Evolutionary conservation across 2,113 vertebrate species (phyloP).

Genomic region (Strigops habroptila): DNA sequence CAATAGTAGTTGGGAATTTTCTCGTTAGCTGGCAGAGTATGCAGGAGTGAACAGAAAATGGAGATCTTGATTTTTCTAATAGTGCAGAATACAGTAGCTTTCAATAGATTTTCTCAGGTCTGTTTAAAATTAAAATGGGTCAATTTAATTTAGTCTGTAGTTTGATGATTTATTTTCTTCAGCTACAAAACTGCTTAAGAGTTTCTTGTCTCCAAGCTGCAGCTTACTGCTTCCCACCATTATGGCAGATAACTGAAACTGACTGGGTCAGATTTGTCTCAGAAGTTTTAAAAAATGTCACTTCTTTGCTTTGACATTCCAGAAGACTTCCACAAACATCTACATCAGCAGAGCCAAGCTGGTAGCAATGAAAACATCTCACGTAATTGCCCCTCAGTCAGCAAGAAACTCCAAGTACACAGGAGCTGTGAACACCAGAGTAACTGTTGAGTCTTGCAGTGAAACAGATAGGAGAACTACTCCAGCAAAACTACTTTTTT

Average conservation of each 20-base stretch:
- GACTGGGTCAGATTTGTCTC: background rate
- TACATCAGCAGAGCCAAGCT: background rate
- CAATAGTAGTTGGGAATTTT: background rate
- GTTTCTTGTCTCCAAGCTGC: background rate
- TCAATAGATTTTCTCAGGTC: background rate
- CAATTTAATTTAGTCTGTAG: background rate
- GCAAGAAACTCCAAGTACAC: background rate
- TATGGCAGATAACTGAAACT: background rate
- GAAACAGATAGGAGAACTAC: background rate
- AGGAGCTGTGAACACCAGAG: background rate
- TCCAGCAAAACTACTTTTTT: background rate
- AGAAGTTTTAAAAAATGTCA: background rate
- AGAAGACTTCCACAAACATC: background rate
- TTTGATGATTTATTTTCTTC: background rate
- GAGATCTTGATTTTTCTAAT: background rate
- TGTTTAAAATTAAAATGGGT: background rate
- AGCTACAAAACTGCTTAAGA: background rate
- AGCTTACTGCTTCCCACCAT: background rate
- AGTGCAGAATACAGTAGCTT: background rate
- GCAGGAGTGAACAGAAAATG: background rate
- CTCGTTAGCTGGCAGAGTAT: accelerated
- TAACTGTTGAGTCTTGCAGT: background rate
- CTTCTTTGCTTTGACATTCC: background rate
- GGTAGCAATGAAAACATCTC: background rate
- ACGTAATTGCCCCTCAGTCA: background rate